phyloP scores from a whole-genome alignment of 2,113 vertebrate genomes.

The Otolemur garnettii region DNA sequence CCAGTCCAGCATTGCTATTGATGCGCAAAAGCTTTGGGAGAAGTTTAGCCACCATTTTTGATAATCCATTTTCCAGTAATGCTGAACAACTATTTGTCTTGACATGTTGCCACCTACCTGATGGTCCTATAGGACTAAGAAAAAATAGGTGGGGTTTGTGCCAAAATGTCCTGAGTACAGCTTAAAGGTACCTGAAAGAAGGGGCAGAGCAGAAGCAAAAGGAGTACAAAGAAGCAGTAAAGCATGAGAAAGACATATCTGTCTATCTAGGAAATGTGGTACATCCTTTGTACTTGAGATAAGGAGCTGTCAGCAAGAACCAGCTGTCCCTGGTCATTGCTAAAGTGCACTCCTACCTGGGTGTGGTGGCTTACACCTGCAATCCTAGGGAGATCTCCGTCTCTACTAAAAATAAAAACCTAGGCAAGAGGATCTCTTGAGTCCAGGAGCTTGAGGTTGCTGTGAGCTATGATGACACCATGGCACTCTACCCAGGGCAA shows the following conservation, averaged over 20 bases:
- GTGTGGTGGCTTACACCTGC: too few species aligned
- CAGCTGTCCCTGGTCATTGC: background rate
- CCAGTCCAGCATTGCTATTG: background rate
- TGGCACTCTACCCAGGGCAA: too few species aligned
- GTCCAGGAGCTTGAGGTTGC: too few species aligned
- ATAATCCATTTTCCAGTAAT: background rate
- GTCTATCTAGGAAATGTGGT: background rate
- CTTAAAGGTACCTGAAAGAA: background rate
- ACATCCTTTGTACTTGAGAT: background rate
- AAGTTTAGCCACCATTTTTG: background rate
- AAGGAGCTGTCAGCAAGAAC: background rate
- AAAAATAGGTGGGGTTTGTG: background rate
- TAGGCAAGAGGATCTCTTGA: too few species aligned
- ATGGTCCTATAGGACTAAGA: background rate
- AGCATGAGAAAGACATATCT: background rate
- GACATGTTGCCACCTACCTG: background rate
- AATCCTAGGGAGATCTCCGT: too few species aligned
- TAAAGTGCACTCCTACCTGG: background rate
- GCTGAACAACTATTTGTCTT: background rate
- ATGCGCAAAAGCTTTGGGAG: background rate
- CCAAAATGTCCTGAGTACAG: background rate
- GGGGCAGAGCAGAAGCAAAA: background rate
- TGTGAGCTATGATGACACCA: too few species aligned
- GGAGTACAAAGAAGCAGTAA: background rate
- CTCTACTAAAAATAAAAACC: too few species aligned